Evolutionary conservation across 2,888 invertebrate genomes (phyloP).

Genomic region (Plemyria rubiginata): DNA sequence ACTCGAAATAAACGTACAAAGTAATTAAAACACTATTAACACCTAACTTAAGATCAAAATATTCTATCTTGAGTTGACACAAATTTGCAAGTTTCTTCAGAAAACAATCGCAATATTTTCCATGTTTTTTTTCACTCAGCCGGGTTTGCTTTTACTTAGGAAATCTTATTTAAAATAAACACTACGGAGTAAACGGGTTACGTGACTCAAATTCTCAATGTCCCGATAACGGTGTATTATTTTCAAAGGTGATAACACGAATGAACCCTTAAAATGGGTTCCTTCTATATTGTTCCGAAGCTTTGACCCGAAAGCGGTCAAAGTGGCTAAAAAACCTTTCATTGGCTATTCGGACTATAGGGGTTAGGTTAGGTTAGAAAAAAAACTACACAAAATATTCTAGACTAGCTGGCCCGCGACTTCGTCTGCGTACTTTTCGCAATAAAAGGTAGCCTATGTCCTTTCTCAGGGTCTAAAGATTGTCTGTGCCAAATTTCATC

Average conservation of each 20-base stretch:
- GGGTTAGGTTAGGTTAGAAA: constrained; percentile 2
- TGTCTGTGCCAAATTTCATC: too few species aligned
- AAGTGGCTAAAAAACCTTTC: constrained; percentile 14
- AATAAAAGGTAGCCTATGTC: too few species aligned
- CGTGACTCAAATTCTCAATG: constrained; percentile 75
- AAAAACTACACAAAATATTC: constrained; percentile 6
- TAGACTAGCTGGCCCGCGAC: too few species aligned
- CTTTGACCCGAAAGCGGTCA: constrained; percentile 22
- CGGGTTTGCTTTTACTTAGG: constrained; percentile 79
- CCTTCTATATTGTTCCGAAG: constrained; percentile 33
- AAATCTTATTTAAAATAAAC: constrained; percentile 83
- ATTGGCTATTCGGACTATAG: constrained; percentile 4
- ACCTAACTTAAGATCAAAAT: too few species aligned
- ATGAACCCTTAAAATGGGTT: constrained; percentile 47
- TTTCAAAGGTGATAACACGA: constrained; percentile 67
- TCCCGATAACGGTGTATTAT: constrained; percentile 66
- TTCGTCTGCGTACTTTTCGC: too few species aligned
- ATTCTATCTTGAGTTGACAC: too few species aligned
- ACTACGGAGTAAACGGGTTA: constrained; percentile 74
- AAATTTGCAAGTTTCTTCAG: background rate
- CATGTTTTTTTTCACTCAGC: constrained; percentile 75
- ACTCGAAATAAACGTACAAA: too few species aligned
- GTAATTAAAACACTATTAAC: too few species aligned
- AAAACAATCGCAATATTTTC: constrained; percentile 64
- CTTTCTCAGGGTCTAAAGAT: too few species aligned